Base-by-base conservation (phyloP, 2,888 invertebrate species). In the Gastracanthus pulcherrimus region DNA sequence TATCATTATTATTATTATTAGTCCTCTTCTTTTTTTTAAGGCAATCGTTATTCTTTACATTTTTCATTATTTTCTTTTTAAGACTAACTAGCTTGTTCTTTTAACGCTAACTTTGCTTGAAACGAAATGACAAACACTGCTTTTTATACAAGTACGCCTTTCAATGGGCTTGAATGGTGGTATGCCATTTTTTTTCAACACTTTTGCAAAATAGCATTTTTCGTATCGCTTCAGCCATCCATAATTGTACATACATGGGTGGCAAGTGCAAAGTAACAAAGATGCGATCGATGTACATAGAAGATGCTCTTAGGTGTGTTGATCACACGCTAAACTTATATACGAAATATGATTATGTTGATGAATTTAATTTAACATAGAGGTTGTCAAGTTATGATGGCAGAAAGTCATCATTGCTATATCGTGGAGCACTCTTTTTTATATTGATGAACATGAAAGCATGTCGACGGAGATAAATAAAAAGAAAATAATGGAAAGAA, bases 261-360 rank as follows among this genome's bases (percentile, higher is more conserved):
- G 55, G 45, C 51, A 84, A 86, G 81, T 82, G 81, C 31, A 41
- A 76, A 72, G 83, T 84, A 84, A 76, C 82, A 82, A 77, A 83
- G 84, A 84, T 81, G 75, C 69, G 82, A 71, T 66, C 70, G 26
- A 55, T 87, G 87, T 87, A 86, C 67, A 87, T 87, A 87, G 55
- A 81, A 82, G 67, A 76, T 84, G 31, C 62, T 75, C 75, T 48
- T 74, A 82, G 82, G 80, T 72, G 81, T 79, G 71, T 80, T 82
- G 58, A 71, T 66, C 82, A 81, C 79, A 67, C 76, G 64, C 82
- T 79, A 78, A 74, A 79, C 64, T 70, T 76, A 85, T 80, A 58
- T 31, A 74, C 16, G 31, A 80, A 31, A 51, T 69, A 51, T 76
- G 84, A 87, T 87, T 86, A 83, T 84, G 86, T 87, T 86, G 55